Base-by-base conservation (phyloP, 2,113 vertebrate species). In the Mandrillus leucophaeus region DNA sequence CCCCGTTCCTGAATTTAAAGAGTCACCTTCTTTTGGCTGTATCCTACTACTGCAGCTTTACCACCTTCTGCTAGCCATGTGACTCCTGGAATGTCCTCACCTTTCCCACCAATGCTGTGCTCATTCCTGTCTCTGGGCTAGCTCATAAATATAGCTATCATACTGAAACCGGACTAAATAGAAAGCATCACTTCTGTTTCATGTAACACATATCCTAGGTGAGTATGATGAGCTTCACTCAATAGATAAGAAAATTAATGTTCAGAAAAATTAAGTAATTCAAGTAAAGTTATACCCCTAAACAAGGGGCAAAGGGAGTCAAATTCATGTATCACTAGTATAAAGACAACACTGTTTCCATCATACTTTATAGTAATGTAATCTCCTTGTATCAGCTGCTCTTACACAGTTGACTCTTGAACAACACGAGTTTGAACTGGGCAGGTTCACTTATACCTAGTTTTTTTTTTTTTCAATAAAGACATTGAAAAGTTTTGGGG, bases 11-110 rank as follows among this genome's bases (percentile, higher is more conserved):
- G 6, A 25, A n/a, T 55, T 30, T 72, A 14, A 6, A 87, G 17
- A 48, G 25, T 0, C 1, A 6, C 1, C 0, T 38, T 83, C 7
- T 18, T 1, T 6, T 8, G 22, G 16, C 20, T 55, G 3, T 12
- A 64, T 18, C 16, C 17, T 18, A 17, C 2, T 27, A 7, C 25
- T 43, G 27, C 18, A 57, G 2, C 11, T 20, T 22, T 43, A 6
- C 16, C 9, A 32, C 16, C 13, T 45, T 93, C 25, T 68, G 10
- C 50, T 68, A 10, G 48, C 61, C 12, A 38, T 1, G 3, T n/a
- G 2, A 18, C 0, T 8, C 3, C n/a, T 75, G 57, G 8, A 18
- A 45, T 52, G 14, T 64, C 12, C 22, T 90, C 2, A 3, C 18
- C 3, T 4, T 22, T 32, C 11, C 20, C 2, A 52, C 12, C 35